Evolutionary conservation across 2,888 invertebrate genomes (phyloP).

Genomic region (Onthophagus sagittarius): DNA sequence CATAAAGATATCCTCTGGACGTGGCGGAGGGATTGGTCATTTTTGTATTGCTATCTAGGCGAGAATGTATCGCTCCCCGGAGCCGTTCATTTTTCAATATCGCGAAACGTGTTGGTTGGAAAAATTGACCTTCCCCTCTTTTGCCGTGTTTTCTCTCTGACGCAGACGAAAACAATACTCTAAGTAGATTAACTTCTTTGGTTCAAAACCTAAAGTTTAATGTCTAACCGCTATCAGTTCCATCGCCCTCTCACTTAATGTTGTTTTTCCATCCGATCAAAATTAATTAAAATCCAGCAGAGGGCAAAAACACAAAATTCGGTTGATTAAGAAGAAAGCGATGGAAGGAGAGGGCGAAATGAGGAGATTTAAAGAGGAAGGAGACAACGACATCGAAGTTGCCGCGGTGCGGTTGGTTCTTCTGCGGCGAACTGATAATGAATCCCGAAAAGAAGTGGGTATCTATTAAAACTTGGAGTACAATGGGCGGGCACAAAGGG

Average conservation of each 20-base stretch:
- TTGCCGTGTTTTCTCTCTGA: too few species aligned
- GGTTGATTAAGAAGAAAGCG: conserved; percentile 38
- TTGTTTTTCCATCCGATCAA: conserved; percentile 5
- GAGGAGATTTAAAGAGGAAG: too few species aligned
- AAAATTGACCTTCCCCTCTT: conserved; percentile 38
- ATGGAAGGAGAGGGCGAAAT: conserved; percentile 37
- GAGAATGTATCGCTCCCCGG: conserved; percentile 45
- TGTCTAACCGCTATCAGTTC: not conserved
- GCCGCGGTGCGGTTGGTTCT: not conserved
- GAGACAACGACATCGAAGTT: conserved; percentile 27
- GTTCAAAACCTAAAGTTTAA: not conserved
- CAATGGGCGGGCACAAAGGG: conserved; percentile 41
- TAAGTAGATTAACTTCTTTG: too few species aligned
- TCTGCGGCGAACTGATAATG: conserved; percentile 47
- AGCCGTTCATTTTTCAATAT: conserved; percentile 47
- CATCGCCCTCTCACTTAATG: not conserved
- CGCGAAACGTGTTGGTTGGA: conserved; percentile 44
- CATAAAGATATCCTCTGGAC: conserved; percentile 11
- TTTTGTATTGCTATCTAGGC: conserved; percentile 35
- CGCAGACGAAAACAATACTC: too few species aligned
- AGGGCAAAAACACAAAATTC: conserved; percentile 43
- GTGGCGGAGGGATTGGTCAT: conserved; percentile 30
- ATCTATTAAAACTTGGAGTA: conserved; percentile 52
- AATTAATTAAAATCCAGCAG: conserved; percentile 7
- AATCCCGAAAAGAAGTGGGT: conserved; percentile 47